Conservation (phyloP, 2,888 invertebrate genomes). For the Antitype chi region DNA sequence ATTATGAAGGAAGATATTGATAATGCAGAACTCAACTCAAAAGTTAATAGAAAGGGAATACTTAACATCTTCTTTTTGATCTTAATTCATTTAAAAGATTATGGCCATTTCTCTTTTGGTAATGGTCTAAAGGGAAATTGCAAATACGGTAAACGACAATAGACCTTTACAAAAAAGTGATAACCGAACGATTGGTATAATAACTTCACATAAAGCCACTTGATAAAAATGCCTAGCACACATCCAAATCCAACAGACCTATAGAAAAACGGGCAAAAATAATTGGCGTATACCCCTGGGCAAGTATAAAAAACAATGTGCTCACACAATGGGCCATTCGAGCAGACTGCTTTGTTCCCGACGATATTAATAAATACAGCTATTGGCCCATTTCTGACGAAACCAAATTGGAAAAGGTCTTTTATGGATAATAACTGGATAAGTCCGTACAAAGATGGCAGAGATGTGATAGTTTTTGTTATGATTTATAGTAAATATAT, state of each 20-base stretch:
- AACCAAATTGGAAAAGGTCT: conserved; percentile 33
- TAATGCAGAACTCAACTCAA: not conserved
- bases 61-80: not conserved
- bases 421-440: conserved; percentile 36
- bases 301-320: conserved; percentile 58
- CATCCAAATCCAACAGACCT: conserved; percentile 10
- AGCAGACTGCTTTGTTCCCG: conserved; percentile 36
- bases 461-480: not conserved
- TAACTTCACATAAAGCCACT: not conserved
- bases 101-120: not conserved
- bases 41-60: not conserved
- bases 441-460: not conserved
- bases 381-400: conserved; percentile 41
- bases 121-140: not conserved
- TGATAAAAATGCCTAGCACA: conserved; percentile 24
- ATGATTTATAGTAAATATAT: conserved; percentile 15
- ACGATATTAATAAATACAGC: conserved; percentile 55
- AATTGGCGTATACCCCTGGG: conserved; percentile 51
- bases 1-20: not conserved
- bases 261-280: conserved; percentile 41
- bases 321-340: conserved; percentile 51
- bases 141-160: not conserved
- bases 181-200: not conserved
- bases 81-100: not conserved
- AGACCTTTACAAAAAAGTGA: not conserved